These are phyloP conservation scores for Heteronetta atricapilla DNA, from an alignment of 2,113 vertebrate genomes.

Conservation along the genomic window DNA sequence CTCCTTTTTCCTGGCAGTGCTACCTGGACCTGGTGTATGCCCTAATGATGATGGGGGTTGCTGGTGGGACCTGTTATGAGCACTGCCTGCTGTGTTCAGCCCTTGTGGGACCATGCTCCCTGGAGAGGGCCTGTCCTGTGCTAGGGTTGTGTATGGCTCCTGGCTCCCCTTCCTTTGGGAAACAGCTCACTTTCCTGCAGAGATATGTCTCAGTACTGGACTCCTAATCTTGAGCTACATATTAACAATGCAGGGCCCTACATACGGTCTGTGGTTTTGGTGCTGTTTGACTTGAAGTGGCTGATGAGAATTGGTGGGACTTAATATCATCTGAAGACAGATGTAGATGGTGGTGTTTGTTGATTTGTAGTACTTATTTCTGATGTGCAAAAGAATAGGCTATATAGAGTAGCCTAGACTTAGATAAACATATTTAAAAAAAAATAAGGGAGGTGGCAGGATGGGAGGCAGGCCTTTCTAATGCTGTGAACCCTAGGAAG, in stretches of 20 bases:
- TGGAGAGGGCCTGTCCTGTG: accelerated
- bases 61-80: accelerated
- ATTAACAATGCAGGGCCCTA: background rate
- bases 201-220: background rate
- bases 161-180: background rate
- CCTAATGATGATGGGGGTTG: background rate
- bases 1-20: background rate
- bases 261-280: background rate
- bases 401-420: background rate
- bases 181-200: background rate
- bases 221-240: background rate
- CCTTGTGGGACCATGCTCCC: accelerated
- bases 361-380: background rate
- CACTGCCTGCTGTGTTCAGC: background rate
- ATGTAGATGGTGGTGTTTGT: accelerated
- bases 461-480: background rate
- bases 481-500: background rate
- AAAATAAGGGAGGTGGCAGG: background rate
- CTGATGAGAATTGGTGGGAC: background rate
- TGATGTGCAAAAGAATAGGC: background rate
- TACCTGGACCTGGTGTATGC: accelerated
- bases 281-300: background rate
- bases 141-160: background rate
- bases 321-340: accelerated
- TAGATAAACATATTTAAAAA: background rate